Percentiles rank a stretch among this genome's conserved stretches.
Conservation (phyloP, 2,797 vertebrate genomes). For the Phoebastria nigripes region DNA sequence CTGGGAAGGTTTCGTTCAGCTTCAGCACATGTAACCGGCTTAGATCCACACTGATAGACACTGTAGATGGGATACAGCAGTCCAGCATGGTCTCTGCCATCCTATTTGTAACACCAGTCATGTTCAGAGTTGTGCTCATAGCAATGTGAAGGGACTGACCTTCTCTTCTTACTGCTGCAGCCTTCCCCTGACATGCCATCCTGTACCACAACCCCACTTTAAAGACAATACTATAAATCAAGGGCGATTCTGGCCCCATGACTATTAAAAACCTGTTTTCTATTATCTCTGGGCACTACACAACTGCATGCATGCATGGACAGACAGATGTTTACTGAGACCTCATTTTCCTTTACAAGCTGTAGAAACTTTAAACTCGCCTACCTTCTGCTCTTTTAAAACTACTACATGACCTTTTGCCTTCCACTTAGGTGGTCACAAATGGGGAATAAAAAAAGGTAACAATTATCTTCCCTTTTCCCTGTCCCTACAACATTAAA, state of each 20-base stretch:
- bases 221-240: not conserved
- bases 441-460: not conserved
- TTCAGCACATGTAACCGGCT: not conserved
- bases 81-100: not conserved
- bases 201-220: not conserved
- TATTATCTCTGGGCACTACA: not conserved
- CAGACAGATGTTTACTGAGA: not conserved
- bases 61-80: not conserved
- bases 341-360: not conserved
- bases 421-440: not conserved
- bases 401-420: not conserved
- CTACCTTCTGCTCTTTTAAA: not conserved
- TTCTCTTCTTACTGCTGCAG: not conserved
- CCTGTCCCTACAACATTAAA: not conserved
- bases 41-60: not conserved
- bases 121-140: rapidly evolving
- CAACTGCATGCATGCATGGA: rapidly evolving
- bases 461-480: not conserved
- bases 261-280: not conserved
- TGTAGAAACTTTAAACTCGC: not conserved
- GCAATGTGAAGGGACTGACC: rapidly evolving
- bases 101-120: not conserved
- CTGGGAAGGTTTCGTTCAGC: not conserved
- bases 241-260: not conserved
- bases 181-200: not conserved